phyloP scores from a whole-genome alignment of 2,797 vertebrate species.

The Okamejei kenojei region DNA sequence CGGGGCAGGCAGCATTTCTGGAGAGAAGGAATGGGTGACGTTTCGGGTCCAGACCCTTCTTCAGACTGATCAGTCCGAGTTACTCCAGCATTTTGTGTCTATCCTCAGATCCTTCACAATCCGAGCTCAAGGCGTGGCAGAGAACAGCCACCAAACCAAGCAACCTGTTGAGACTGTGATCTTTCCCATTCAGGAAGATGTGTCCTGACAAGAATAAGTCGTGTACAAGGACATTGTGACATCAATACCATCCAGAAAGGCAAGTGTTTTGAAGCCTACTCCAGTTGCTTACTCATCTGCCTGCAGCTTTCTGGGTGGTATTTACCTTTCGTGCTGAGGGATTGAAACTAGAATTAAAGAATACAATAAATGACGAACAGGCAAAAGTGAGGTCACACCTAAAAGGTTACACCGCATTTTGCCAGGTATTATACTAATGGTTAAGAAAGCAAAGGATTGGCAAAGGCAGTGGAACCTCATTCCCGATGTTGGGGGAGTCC shows the following conservation, averaged over 20 bases:
- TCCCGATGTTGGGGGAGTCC: too few species aligned
- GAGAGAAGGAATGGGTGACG: too few species aligned
- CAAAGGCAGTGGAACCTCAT: too few species aligned
- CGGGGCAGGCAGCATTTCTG: too few species aligned
- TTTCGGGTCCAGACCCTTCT: too few species aligned
- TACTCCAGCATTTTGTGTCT: too few species aligned
- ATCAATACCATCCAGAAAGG: not conserved
- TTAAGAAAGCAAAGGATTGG: not conserved
- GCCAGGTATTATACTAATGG: not conserved
- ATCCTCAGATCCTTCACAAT: not conserved
- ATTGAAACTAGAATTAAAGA: not conserved
- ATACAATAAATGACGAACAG: not conserved
- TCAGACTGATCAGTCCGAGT: too few species aligned
- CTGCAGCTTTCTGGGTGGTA: constrained; percentile 12
- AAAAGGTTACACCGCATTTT: not conserved
- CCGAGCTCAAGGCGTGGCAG: not conserved
- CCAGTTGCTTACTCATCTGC: not conserved
- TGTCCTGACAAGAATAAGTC: constrained; percentile 10
- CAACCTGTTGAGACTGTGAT: not conserved
- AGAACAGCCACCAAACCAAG: not conserved
- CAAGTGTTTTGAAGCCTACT: not conserved
- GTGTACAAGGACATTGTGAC: not conserved
- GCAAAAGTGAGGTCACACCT: not conserved
- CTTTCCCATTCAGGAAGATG: not conserved
- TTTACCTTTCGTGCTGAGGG: not conserved